Conservation (phyloP, 2,888 invertebrate genomes). For the Ormyrus labotus region DNA sequence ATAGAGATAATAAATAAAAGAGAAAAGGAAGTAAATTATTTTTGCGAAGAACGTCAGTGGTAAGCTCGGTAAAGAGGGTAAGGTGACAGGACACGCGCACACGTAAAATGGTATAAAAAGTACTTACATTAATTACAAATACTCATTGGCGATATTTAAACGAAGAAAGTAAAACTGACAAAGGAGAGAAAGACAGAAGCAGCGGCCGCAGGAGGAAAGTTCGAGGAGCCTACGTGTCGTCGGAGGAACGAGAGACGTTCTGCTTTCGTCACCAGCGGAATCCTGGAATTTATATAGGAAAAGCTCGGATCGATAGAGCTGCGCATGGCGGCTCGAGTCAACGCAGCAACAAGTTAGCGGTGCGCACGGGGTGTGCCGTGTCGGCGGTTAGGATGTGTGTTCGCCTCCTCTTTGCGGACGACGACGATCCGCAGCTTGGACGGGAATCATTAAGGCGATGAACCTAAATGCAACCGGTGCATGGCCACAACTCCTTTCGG, state of each 20-base stretch:
- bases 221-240: background rate
- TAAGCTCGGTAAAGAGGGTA: background rate
- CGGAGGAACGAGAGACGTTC: constrained; percentile 10
- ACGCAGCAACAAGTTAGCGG: constrained; percentile 71
- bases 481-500: too few species aligned
- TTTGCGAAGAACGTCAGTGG: constrained; percentile 7
- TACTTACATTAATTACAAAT: background rate
- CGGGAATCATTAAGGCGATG: background rate
- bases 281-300: constrained; percentile 43
- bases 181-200: background rate
- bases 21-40: too few species aligned
- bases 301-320: constrained; percentile 68
- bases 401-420: background rate
- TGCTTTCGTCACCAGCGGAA: constrained; percentile 15
- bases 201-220: background rate
- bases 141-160: constrained; percentile 1
- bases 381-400: too few species aligned
- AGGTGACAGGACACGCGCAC: background rate
- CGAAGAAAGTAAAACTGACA: background rate
- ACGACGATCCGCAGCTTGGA: background rate
- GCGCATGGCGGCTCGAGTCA: constrained; percentile 68
- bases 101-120: background rate
- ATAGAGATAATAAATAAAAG: too few species aligned
- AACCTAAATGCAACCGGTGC: too few species aligned
- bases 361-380: background rate